These are phyloP conservation scores for Squalus acanthias DNA, from an alignment of 2,797 vertebrate species.

Conservation along the genomic window DNA sequence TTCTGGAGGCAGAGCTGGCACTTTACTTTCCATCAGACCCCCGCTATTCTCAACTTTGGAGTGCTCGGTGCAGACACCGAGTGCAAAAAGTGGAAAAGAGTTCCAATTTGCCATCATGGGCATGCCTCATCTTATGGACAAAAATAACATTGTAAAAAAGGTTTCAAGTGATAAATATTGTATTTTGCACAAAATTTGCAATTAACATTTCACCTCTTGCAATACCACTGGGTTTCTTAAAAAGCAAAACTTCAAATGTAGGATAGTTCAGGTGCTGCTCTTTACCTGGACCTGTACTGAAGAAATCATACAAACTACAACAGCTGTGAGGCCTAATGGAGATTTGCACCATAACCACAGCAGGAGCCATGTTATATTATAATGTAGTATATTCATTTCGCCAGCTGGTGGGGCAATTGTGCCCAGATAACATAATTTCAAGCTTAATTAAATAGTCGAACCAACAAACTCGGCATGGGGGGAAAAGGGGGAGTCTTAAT, in stretches of 20 bases:
- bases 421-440: not conserved
- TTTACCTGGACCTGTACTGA: not conserved
- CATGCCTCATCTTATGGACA: not conserved
- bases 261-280: no score
- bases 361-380: not conserved
- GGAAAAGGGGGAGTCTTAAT: not conserved
- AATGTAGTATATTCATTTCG: not conserved
- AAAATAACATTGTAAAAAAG: not conserved
- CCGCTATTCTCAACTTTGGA: not conserved
- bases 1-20: not conserved
- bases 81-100: not conserved
- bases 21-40: not conserved
- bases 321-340: not conserved
- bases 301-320: not conserved
- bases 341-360: not conserved
- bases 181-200: not conserved
- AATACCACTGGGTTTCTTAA: not conserved
- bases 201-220: not conserved
- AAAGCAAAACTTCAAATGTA: not conserved
- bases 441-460: not conserved
- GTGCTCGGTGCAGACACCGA: not conserved
- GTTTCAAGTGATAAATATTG: not conserved
- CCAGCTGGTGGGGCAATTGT: constrained; percentile 22
- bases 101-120: not conserved
- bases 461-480: not conserved